These are phyloP conservation scores for Noctilio leporinus DNA, from an alignment of 2,113 vertebrate species.

Conservation along the genomic window DNA sequence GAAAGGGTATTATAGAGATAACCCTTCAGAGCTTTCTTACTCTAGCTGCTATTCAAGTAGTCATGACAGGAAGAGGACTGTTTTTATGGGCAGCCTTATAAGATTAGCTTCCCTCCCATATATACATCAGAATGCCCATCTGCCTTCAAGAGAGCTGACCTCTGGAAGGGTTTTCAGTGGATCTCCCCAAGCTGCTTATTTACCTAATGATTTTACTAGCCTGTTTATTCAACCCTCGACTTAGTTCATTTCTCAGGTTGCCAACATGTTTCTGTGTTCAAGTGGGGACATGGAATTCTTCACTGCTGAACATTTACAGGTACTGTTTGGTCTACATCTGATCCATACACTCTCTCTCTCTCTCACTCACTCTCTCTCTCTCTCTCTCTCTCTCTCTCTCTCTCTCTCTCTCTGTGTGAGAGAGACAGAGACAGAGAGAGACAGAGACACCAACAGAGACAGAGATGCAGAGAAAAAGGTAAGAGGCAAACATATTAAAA, in stretches of 20 bases:
- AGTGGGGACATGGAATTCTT: conserved; percentile 23
- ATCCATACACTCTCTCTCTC: too few species aligned
- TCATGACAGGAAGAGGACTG: background rate
- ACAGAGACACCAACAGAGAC: background rate
- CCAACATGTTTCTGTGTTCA: background rate
- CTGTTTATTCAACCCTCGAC: background rate
- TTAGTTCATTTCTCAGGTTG: background rate
- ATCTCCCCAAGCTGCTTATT: background rate
- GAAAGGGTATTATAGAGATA: background rate
- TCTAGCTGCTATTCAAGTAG: background rate
- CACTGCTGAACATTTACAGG: conserved; percentile 6
- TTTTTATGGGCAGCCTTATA: background rate
- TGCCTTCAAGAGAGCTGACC: background rate
- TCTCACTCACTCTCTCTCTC: too few species aligned
- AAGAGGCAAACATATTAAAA: background rate
- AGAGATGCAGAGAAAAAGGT: background rate
- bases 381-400: too few species aligned
- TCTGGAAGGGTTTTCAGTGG: background rate
- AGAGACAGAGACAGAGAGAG: background rate
- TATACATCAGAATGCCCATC: background rate
- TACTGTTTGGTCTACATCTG: background rate
- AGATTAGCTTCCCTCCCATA: background rate
- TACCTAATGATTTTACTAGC: background rate
- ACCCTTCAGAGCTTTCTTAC: background rate
- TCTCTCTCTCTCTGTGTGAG: too few species aligned